Conservation (phyloP, 2,888 invertebrate species). For the Spisula subtruncata region DNA sequence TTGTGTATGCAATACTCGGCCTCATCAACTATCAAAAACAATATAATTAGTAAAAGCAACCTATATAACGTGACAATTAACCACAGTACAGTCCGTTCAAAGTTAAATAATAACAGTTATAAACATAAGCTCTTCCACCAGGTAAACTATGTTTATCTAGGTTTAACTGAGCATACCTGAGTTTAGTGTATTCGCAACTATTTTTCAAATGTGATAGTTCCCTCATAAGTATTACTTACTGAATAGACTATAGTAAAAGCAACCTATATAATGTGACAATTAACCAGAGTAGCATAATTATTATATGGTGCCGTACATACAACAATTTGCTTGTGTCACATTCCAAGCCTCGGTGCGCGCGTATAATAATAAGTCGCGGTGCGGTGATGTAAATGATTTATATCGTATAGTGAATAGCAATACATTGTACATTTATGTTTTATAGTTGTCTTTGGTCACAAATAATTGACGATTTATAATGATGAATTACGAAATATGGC, state of each 20-base stretch:
- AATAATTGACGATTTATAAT: no score
- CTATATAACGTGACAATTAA: slow-evolving; percentile 35
- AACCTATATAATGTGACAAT: slow-evolving; percentile 36
- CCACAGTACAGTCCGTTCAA: no score
- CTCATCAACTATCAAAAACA: slow-evolving; percentile 45
- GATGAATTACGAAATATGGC: no score
- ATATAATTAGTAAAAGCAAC: slow-evolving; percentile 34
- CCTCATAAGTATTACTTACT: no score
- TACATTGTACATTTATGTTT: background rate
- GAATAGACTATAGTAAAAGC: slow-evolving; percentile 29
- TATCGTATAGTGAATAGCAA: background rate
- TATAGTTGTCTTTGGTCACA: background rate
- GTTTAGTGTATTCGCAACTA: no score
- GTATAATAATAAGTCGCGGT: no score
- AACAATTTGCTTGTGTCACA: background rate
- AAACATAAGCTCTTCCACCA: no score
- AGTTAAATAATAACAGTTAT: no score
- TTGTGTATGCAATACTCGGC: slow-evolving; percentile 16
- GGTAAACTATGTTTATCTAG: no score
- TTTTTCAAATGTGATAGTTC: no score
- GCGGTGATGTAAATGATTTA: no score
- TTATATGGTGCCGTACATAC: background rate
- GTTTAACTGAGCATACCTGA: no score
- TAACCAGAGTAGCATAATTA: slow-evolving; percentile 20
- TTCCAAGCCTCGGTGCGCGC: background rate